A percentile compares a stretch with the other conserved stretches of the same genome.
These are phyloP conservation scores for Drosophila tristis DNA, from an alignment of 1,140 invertebrate species.

Conservation along the genomic window DNA sequence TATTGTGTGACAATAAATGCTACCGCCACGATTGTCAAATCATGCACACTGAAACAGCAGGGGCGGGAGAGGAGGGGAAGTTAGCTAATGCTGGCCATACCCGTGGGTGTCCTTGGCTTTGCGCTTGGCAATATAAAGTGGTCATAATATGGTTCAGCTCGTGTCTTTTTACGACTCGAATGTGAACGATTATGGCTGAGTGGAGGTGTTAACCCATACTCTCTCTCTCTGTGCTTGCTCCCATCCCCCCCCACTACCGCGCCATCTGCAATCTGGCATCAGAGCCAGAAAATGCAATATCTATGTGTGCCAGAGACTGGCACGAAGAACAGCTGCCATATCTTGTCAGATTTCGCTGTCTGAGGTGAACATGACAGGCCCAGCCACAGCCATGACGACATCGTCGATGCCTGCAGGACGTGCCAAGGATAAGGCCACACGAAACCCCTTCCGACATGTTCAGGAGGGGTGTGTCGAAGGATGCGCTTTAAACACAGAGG, in stretches of 20 bases:
- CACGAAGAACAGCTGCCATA: slow-evolving; percentile 63
- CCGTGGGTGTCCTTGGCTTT: slow-evolving; percentile 10
- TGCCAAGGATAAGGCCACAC: slow-evolving; percentile 73
- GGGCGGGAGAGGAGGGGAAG: background rate
- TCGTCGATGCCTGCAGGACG: slow-evolving; percentile 59
- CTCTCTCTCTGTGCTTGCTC: too few relatives aligned
- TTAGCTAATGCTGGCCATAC: slow-evolving; percentile 1
- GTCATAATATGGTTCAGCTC: slow-evolving; percentile 53
- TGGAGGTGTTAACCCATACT: slow-evolving; percentile 19
- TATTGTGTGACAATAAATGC: too few relatives aligned
- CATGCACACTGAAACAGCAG: too few relatives aligned
- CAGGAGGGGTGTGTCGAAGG: background rate
- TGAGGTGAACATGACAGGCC: slow-evolving; percentile 59
- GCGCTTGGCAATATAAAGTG: slow-evolving; percentile 49
- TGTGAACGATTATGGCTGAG: slow-evolving; percentile 67
- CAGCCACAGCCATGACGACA: background rate
- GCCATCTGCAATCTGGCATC: background rate
- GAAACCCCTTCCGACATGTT: background rate
- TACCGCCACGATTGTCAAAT: too few relatives aligned
- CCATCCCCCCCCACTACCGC: background rate
- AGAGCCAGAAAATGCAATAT: slow-evolving; percentile 47
- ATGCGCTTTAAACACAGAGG: slow-evolving; percentile 22
- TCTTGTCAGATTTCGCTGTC: slow-evolving; percentile 71
- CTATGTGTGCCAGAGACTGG: slow-evolving; percentile 37
- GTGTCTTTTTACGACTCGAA: slow-evolving; percentile 58